Conservation (phyloP, 1,140 invertebrate species). For the Caenorhabditis briggsae region DNA sequence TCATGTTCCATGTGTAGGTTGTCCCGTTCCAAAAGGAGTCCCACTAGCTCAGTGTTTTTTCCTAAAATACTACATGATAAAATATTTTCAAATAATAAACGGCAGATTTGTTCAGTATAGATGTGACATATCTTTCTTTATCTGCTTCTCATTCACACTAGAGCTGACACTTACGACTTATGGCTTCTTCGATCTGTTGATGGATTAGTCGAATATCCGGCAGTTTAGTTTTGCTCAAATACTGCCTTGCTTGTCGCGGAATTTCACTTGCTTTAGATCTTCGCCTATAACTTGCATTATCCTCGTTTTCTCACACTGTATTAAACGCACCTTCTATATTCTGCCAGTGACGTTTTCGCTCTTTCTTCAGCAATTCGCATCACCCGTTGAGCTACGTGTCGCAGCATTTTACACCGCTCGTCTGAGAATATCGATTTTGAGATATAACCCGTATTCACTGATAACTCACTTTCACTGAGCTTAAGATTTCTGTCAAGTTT, state of each 20-base stretch:
- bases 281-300: constrained; percentile 16
- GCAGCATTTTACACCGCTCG: constrained; percentile 47
- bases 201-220: constrained; percentile 29
- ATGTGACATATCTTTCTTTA: not conserved
- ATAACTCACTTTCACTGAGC: constrained; percentile 13
- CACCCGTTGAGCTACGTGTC: constrained; percentile 39
- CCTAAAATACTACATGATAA: constrained; percentile 10
- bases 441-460: not conserved
- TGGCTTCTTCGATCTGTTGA: constrained; percentile 57
- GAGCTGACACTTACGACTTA: constrained; percentile 29
- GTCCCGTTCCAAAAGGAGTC: constrained; percentile 54
- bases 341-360: constrained; percentile 40
- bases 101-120: no score
- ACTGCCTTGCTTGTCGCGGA: constrained; percentile 56
- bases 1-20: constrained; percentile 60
- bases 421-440: constrained; percentile 40
- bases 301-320: not conserved
- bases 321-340: constrained; percentile 51
- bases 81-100: no score
- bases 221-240: constrained; percentile 54
- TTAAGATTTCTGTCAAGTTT: not conserved
- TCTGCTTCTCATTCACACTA: not conserved
- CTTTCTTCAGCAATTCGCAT: constrained; percentile 26
- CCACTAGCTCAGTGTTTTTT: constrained; percentile 58
- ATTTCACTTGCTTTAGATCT: constrained; percentile 59